phyloP scores from a whole-genome alignment of 2,113 vertebrate genomes.

The Procavia capensis region DNA sequence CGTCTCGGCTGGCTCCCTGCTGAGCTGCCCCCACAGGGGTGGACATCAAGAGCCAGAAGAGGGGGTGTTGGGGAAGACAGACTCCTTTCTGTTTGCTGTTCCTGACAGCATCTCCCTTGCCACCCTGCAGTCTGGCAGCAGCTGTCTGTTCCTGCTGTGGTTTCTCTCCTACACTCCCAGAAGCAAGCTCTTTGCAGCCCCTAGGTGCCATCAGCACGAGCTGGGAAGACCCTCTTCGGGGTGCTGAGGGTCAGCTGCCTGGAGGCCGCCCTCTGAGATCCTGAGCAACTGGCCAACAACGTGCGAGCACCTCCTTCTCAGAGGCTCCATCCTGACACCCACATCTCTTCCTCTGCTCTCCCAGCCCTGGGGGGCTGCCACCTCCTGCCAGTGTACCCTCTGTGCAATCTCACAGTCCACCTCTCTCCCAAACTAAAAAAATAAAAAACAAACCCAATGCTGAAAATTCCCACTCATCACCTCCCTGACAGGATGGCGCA shows the following conservation, averaged over 20 bases:
- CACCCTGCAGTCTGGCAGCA: not conserved
- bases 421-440: too few relatives aligned
- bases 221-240: not conserved
- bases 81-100: not conserved
- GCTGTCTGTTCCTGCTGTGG: not conserved
- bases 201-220: not conserved
- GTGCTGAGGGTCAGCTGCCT: not conserved
- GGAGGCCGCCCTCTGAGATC: too few relatives aligned
- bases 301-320: not conserved
- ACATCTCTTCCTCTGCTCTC: accelerated
- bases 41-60: not conserved
- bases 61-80: not conserved
- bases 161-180: not conserved
- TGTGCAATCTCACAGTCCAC: not conserved
- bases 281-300: not conserved
- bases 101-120: not conserved
- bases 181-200: not conserved
- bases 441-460: too few relatives aligned
- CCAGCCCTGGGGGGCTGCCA: not conserved
- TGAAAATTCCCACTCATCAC: too few relatives aligned
- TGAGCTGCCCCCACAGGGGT: not conserved
- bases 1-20: not conserved
- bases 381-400: not conserved
- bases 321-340: not conserved
- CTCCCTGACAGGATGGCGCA: too few relatives aligned